A percentile compares a stretch with the other conserved stretches of the same genome.
phyloP scores from a whole-genome alignment of 2,888 invertebrate genomes.

The Drosophila cognata region DNA sequence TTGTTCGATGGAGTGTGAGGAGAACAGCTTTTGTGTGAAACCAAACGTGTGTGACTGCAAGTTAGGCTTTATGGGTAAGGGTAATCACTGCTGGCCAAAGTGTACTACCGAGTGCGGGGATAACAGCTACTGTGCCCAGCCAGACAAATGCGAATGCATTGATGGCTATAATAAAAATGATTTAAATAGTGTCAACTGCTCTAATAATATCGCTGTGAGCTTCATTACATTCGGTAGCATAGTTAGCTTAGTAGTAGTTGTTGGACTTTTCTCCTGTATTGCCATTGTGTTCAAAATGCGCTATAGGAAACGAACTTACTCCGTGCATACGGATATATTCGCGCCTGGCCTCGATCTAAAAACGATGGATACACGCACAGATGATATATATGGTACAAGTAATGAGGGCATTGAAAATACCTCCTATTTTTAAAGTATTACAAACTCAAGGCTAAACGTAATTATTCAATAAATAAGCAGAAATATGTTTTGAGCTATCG shows the following conservation, averaged over 20 bases:
- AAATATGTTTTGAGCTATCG: neutral
- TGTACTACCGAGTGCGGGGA: conserved; percentile 36
- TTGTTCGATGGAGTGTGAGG: conserved; percentile 8
- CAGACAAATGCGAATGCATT: conserved; percentile 29
- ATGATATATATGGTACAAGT: conserved; percentile 3
- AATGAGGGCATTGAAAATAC: conserved; percentile 29
- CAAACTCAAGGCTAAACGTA: neutral
- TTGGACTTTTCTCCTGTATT: neutral
- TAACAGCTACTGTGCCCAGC: conserved; percentile 42
- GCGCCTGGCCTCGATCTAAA: neutral
- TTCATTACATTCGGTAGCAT: neutral
- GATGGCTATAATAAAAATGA: conserved; percentile 12
- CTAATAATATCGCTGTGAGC: neutral
- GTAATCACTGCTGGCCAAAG: conserved; percentile 32
- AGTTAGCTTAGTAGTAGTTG: neutral
- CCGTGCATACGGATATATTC: neutral
- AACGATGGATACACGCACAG: neutral
- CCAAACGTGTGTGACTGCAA: conserved; percentile 31
- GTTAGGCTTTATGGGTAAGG: conserved; percentile 14
- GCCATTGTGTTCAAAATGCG: neutral
- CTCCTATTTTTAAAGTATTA: conserved; percentile 5
- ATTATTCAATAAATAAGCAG: neutral
- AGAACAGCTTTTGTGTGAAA: conserved; percentile 24
- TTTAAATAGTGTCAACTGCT: conserved; percentile 18
- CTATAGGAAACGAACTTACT: neutral